These are phyloP conservation scores for Sycophila texana DNA, from an alignment of 2,888 invertebrate genomes.

Conservation along the genomic window DNA sequence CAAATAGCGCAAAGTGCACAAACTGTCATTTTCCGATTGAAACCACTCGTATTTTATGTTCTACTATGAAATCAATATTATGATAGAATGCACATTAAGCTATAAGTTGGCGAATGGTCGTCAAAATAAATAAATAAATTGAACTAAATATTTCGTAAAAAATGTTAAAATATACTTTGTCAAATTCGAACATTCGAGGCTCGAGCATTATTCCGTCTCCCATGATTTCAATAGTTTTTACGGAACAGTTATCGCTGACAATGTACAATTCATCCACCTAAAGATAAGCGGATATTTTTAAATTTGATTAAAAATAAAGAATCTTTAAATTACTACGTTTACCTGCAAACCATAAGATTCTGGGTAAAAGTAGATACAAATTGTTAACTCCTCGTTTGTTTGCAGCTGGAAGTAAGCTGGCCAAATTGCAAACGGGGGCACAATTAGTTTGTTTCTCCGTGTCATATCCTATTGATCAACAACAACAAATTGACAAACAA, in stretches of 20 bases:
- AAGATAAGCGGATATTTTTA: not conserved
- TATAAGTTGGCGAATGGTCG: no score
- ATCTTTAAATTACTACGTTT: slow-evolving; percentile 23
- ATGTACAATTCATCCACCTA: slow-evolving; percentile 73
- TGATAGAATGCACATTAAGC: not conserved
- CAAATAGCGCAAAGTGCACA: slow-evolving; percentile 46
- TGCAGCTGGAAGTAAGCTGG: slow-evolving; percentile 74
- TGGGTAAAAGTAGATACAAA: slow-evolving; percentile 73
- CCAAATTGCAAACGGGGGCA: slow-evolving; percentile 71
- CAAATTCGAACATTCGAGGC: slow-evolving; percentile 42
- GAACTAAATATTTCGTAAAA: not conserved
- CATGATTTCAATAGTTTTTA: slow-evolving; percentile 73
- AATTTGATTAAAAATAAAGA: slow-evolving; percentile 6
- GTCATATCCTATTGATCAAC: slow-evolving; percentile 63
- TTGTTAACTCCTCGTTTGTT: slow-evolving; percentile 69
- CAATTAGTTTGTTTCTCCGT: slow-evolving; percentile 65
- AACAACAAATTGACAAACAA: not conserved
- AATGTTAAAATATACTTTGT: slow-evolving; percentile 35
- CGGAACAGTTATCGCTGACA: slow-evolving; percentile 74
- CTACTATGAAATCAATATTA: slow-evolving; percentile 26
- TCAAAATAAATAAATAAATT: slow-evolving; percentile 2
- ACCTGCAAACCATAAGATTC: slow-evolving; percentile 70
- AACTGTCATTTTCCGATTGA: slow-evolving; percentile 12
- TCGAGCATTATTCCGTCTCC: slow-evolving; percentile 75
- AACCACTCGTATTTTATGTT: slow-evolving; percentile 51